Percentiles rank a stretch among this genome's conserved stretches.
Conservation (phyloP, 2,888 invertebrate genomes). For the Tanytarsus gracilentus region DNA sequence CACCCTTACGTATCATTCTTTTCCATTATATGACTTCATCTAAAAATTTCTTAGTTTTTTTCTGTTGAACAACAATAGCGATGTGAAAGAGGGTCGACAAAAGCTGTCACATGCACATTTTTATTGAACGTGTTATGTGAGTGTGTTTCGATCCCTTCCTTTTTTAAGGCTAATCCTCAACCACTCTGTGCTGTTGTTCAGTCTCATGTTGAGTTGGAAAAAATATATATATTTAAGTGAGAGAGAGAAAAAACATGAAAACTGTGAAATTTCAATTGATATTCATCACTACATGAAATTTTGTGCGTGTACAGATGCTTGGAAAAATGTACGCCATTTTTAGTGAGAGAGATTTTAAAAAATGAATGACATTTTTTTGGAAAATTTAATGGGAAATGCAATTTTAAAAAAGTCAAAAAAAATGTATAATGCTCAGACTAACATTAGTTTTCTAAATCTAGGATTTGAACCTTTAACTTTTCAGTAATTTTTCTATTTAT, state of each 20-base stretch:
- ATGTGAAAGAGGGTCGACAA: slow-evolving; percentile 7
- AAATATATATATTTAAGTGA: no score
- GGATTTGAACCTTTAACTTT: no score
- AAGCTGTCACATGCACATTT: slow-evolving; percentile 13
- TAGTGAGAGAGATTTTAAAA: no score
- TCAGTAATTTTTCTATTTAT: no score
- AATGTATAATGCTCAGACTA: no score
- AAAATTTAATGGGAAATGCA: no score
- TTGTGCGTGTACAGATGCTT: not conserved
- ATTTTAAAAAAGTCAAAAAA: no score
- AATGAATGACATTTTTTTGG: no score
- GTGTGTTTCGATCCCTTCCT: not conserved
- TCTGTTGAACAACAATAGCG: not conserved
- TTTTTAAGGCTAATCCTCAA: not conserved
- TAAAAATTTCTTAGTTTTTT: not conserved
- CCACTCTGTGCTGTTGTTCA: not conserved
- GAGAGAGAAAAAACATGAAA: not conserved
- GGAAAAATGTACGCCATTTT: no score
- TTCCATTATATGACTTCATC: not conserved
- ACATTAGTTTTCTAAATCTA: no score
- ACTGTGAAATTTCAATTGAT: not conserved
- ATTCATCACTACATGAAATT: not conserved
- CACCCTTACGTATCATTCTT: not conserved
- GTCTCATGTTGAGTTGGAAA: no score
- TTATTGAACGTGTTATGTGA: no score